Conservation (phyloP, 2,888 invertebrate genomes). For the Thecocarcelia acutangulata region DNA sequence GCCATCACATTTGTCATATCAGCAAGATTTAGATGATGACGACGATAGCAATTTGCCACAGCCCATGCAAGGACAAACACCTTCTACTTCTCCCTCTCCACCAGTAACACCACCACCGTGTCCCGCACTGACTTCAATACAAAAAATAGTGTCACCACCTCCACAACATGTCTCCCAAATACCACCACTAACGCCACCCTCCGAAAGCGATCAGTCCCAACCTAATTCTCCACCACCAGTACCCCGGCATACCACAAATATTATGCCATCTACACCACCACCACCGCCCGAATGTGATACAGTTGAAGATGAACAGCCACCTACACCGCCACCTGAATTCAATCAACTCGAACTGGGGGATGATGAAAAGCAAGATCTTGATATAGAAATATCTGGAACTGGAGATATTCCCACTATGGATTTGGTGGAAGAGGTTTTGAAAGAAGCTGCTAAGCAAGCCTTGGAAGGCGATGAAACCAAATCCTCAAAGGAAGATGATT, state of each 20-base stretch:
- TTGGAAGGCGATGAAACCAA: slow-evolving; percentile 73
- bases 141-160: slow-evolving; percentile 76
- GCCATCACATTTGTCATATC: slow-evolving; percentile 79
- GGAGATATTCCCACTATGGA: slow-evolving; percentile 69
- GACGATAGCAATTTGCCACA: slow-evolving; percentile 63
- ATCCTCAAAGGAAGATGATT: slow-evolving; percentile 78
- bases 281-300: slow-evolving; percentile 66
- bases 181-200: slow-evolving; percentile 77
- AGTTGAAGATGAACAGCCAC: slow-evolving; percentile 68
- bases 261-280: slow-evolving; percentile 68
- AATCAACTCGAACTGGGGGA: slow-evolving; percentile 58
- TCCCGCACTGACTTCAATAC: slow-evolving; percentile 70
- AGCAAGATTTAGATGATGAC: slow-evolving; percentile 60
- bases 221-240: slow-evolving; percentile 76
- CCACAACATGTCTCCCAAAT: slow-evolving; percentile 74
- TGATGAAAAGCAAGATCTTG: slow-evolving; percentile 17
- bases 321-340: slow-evolving; percentile 73
- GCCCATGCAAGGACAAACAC: slow-evolving; percentile 70
- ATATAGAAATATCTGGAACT: slow-evolving; percentile 70
- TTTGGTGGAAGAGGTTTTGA: slow-evolving; percentile 62
- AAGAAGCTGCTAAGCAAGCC: slow-evolving; percentile 68
- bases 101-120: slow-evolving; percentile 79
- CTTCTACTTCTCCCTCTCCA: slow-evolving; percentile 79
- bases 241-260: slow-evolving; percentile 62
- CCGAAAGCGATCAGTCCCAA: slow-evolving; percentile 78